Conservation (phyloP, 2,888 invertebrate genomes). For the Diaperis boleti region DNA sequence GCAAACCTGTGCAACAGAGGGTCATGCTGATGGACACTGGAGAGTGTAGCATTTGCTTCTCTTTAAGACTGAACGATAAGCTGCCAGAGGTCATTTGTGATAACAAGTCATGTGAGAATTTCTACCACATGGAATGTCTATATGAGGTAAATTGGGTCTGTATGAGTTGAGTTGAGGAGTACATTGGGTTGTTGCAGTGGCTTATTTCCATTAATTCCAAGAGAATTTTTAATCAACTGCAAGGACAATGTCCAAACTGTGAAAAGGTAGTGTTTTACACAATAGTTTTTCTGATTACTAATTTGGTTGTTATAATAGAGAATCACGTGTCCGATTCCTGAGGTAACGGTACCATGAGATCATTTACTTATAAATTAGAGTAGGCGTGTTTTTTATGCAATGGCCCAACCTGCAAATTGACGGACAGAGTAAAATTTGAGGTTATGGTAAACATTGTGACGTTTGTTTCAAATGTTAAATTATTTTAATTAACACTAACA, state of each 20-base stretch:
- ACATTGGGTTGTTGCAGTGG: slow-evolving; percentile 61
- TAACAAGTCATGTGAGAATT: slow-evolving; percentile 61
- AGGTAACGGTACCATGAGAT: neutral
- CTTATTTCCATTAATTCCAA: slow-evolving; percentile 57
- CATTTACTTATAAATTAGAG: neutral
- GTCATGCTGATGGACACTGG: slow-evolving; percentile 54
- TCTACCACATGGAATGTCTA: slow-evolving; percentile 64
- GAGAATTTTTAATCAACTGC: slow-evolving; percentile 56
- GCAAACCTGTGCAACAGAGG: slow-evolving; percentile 44
- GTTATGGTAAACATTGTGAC: no score
- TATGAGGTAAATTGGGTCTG: no score
- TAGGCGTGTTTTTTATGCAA: no score
- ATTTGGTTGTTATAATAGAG: slow-evolving; percentile 1
- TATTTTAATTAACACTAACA: no score
- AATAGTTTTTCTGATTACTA: neutral
- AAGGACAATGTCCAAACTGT: slow-evolving; percentile 63
- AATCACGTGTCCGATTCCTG: slow-evolving; percentile 19
- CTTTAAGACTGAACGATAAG: slow-evolving; percentile 59
- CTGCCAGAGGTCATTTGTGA: slow-evolving; percentile 64
- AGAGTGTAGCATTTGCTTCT: slow-evolving; percentile 66
- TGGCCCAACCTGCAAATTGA: no score
- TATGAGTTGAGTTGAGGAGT: no score
- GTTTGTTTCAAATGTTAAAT: no score
- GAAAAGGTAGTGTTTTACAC: slow-evolving; percentile 54
- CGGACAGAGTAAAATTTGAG: no score